Base-by-base conservation (phyloP, 1,140 invertebrate species). In the Octopus bimaculoides region DNA sequence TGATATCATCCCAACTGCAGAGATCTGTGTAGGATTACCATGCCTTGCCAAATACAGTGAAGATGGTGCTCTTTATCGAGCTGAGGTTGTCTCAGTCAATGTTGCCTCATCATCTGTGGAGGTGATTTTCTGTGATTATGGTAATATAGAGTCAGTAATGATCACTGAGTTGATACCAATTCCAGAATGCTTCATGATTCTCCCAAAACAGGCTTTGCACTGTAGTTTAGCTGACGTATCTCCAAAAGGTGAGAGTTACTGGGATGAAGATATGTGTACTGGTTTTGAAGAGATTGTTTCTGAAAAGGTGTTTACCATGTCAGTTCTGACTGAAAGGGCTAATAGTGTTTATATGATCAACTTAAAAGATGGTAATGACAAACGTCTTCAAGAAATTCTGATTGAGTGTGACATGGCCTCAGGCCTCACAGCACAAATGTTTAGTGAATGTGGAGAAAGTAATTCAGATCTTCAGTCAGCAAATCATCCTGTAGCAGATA, bases 31-130 rank as follows among this genome's bases (percentile, higher is more conserved):
- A 53, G 93, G 93, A 7, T 90, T 93, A 61, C 92, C 94, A 0
- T 96, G 95, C 87, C 93, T 93, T 84, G 95, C 94, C 0, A 90
- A 93, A 61, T 96, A 93, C 82, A 92, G 92, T 82, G 91, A 91
- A 81, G 95, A 95, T 89, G 88, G 89, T 52, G 91, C 92, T 77
- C 96, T 94, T 94, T 96, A 95, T 83, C 81, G 90, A 84, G 90
- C 88, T 53, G 75, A 90, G 93, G 93, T 96, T 93, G 87, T 92
- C 4, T 85, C 82, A 79, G 84, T 89, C 80, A 12, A 9, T 17
- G 9, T 17, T 17, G 9, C 56, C 17, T 14, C 66, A 8, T 6
- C 66, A n/a, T 71, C 66, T 71, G 66, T 14, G 7, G 84, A 85
- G 75, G 88, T 92, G 77, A 83, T 86, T n/a, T 92, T 91, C 83